phyloP scores from a whole-genome alignment of 2,113 vertebrate species.

The Plecturocebus donacophilus region DNA sequence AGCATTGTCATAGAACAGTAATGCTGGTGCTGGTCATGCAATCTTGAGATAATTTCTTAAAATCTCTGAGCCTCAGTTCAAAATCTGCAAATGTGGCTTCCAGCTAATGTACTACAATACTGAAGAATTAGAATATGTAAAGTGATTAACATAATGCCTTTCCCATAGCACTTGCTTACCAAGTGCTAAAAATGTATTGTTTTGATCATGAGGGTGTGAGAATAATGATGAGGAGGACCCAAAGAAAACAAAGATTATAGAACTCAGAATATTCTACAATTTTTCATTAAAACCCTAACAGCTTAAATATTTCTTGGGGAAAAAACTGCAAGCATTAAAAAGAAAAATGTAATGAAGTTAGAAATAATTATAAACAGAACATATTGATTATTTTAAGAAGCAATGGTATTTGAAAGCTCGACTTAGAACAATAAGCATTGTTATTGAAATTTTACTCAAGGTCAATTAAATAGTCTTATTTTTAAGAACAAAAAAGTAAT shows the following conservation, averaged over 20 bases:
- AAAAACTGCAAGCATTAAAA: background rate
- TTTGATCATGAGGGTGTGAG: background rate
- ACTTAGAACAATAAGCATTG: conserved; percentile 9
- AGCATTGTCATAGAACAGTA: background rate
- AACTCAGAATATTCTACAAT: background rate
- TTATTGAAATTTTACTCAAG: background rate
- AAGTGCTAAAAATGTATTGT: background rate
- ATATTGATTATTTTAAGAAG: background rate
- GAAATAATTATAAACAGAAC: conserved; percentile 4
- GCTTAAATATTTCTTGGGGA: background rate
- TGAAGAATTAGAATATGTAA: background rate
- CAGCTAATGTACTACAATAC: background rate
- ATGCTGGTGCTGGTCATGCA: background rate
- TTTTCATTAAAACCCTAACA: background rate
- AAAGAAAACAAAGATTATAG: background rate
- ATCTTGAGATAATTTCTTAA: background rate
- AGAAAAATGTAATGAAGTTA: background rate
- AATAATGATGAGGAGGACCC: background rate
- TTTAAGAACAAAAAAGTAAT: conserved; percentile 16
- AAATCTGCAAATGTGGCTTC: background rate
- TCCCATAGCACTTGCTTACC: background rate
- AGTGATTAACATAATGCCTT: background rate
- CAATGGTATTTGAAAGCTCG: conserved; percentile 23
- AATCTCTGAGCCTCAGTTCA: background rate
- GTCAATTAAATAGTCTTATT: background rate